Evolutionary conservation across 1,140 invertebrate genomes (phyloP).

Genomic region (Dendrolimus kikuchii): DNA sequence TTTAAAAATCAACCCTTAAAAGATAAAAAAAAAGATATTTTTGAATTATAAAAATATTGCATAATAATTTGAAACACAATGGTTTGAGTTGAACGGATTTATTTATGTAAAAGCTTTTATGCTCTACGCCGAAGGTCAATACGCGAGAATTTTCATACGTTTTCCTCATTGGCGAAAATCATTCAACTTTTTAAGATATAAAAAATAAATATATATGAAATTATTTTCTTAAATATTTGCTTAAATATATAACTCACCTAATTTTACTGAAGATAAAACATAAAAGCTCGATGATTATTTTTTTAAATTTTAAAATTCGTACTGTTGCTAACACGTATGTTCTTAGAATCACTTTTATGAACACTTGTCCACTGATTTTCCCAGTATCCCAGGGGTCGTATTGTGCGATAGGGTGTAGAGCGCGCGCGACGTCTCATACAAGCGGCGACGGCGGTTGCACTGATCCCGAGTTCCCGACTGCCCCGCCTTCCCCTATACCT

Average conservation of each 20-base stretch:
- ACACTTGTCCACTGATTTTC: conserved; percentile 34
- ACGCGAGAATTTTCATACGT: neutral
- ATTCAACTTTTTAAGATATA: too few species aligned
- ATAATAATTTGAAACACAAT: neutral
- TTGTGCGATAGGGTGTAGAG: conserved; percentile 9
- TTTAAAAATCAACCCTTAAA: too few species aligned
- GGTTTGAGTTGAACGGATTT: neutral
- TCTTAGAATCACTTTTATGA: conserved; percentile 4
- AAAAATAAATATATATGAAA: too few species aligned
- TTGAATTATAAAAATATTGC: neutral
- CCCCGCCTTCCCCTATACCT: conserved; percentile 44
- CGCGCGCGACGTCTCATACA: conserved; percentile 31
- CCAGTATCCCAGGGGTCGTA: conserved; percentile 14
- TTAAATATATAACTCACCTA: too few species aligned
- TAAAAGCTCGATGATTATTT: too few species aligned
- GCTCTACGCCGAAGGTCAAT: conserved; percentile 2
- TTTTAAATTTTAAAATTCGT: too few species aligned
- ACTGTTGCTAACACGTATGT: too few species aligned
- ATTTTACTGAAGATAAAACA: too few species aligned
- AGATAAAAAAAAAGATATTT: neutral
- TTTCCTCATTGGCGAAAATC: too few species aligned
- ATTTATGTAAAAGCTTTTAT: conserved; percentile 1
- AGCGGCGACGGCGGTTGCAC: conserved; percentile 37
- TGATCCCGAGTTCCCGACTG: conserved; percentile 37
- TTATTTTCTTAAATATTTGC: too few species aligned